Evolutionary conservation across 2,888 invertebrate species (phyloP), one percentile per base, ranked within the genome.

Genomic region (Portevinia maculata): DNA sequence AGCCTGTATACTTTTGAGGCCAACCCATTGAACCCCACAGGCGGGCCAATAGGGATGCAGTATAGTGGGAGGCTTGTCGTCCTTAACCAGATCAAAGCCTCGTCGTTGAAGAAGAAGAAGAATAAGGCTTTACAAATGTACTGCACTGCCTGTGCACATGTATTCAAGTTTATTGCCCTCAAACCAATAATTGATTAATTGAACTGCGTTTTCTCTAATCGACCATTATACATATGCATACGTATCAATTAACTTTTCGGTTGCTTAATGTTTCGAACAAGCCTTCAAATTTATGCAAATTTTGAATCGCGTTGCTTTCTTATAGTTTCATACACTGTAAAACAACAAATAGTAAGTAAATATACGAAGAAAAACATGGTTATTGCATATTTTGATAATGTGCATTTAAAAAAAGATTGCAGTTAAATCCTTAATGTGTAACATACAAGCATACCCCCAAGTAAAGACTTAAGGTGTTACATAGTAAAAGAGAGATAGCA

Each of bases 241-340:
- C 34, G 60, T 59, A 59, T 50, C 59, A 59, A n/a, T n/a, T n/a
- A n/a, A n/a, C n/a, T n/a, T n/a, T n/a, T n/a, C n/a, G n/a, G n/a
- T n/a, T n/a, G 71, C 60, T 39, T 69, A 60, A 39, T 46, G 39
- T 53, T 55, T 64, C 50, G 44, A 59, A 32, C 59, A 24, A 71
- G 52, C 64, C 67, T 73, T 79, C 73, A 32, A 79, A 48, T 71
- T 71, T 73, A 79, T 79, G 59, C 60, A 79, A 79, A 79, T 73
- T 48, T 34, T 32, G 21, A 8, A 53, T 39, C 13, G 32, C 8
- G 39, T 39, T 64, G n/a, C 34, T n/a, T 60, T 41, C 48, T 67
- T 67, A 67, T 62, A 32, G 32, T 17, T 62, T 32, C 30, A 55
- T 65, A 15, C 17, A 50, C 67, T 67, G 53, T 55, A 73, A 53